These are phyloP conservation scores for Odontocolon sp. DNA, from an alignment of 2,888 invertebrate genomes.

Conservation along the genomic window DNA sequence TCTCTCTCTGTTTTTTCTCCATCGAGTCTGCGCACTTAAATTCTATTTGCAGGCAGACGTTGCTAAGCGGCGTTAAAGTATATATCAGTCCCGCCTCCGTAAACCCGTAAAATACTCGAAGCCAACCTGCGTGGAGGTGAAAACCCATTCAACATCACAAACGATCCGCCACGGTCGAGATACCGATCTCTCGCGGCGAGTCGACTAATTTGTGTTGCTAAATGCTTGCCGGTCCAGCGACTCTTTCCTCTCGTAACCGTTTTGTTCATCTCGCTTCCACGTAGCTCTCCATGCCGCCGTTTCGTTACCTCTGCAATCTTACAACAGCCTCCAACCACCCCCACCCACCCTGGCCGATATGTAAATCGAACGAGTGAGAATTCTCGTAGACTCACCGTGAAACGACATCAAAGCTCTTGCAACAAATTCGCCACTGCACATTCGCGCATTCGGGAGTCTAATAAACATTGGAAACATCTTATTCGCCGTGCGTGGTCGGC, in stretches of 20 bases:
- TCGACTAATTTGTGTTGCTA: slow-evolving; percentile 75
- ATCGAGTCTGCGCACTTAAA: background rate
- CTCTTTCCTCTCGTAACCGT: slow-evolving; percentile 38
- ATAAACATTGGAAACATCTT: slow-evolving; percentile 75
- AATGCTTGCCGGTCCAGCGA: slow-evolving; percentile 61
- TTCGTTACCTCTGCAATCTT: background rate
- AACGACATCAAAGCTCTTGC: slow-evolving; percentile 2
- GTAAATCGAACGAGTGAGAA: slow-evolving; percentile 54
- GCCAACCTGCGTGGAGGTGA: slow-evolving; percentile 18
- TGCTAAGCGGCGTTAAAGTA: slow-evolving; percentile 16
- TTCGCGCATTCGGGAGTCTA: slow-evolving; percentile 49
- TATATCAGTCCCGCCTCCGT: background rate
- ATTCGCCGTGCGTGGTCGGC: slow-evolving; percentile 59
- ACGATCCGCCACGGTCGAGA: slow-evolving; percentile 61
- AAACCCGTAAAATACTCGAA: slow-evolving; percentile 3
- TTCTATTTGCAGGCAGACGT: slow-evolving; percentile 34
- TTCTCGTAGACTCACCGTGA: slow-evolving; percentile 30
- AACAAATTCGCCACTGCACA: background rate
- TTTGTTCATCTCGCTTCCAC: slow-evolving; percentile 45
- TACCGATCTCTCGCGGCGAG: slow-evolving; percentile 59
- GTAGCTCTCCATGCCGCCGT: background rate
- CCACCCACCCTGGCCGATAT: slow-evolving; percentile 39
- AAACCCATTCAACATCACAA: slow-evolving; percentile 60
- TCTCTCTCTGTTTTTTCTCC: no score
- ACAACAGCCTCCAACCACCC: background rate